Evolutionary conservation across 92 coral and sea anemone species (phyloP), one percentile per base, ranked within the genome.

Genomic region (Epizoanthus ramosus): DNA sequence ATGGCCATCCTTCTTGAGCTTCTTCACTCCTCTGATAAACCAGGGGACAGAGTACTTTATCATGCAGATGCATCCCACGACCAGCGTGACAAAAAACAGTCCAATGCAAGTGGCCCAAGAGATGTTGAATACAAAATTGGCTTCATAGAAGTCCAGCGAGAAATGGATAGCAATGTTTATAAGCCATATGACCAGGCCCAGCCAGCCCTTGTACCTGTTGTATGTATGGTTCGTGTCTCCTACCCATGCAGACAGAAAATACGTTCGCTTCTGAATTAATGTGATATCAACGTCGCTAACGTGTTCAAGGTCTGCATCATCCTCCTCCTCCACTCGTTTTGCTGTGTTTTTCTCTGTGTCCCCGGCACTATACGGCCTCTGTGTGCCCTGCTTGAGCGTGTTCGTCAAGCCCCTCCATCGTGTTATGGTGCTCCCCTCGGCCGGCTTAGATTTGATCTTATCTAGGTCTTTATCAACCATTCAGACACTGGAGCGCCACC

Each of bases 31-130:
- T 41, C 84, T 93, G 23, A 92, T 89, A 43, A 94, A 94, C 98
- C 98, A 94, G 6, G 98, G 98, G 8, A 94, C 91, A 0, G 98
- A 94, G n/a, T 92, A 89, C 47, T 82, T 90, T 68, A 94, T 88
- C 94, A 92, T 88, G 14, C 92, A 90, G 37, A 84, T 66, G 70
- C 96, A 94, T 45, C 98, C 91, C 8, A 87, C 94, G 8, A 94
- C 87, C 15, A 92, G 86, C 0, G 97, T 89, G 18, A 92, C 63
- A 3, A 94, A 52, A 71, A 94, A 94, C 79, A 94, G 76, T 0
- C 94, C 98, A 68, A 94, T 92, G 50, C 96, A 90, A 1, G 96
- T 94, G 1, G 98, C 98, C 98, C 98, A 94, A 3, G 98, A 90
- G 10, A 85, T 88, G 17, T 93, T 89, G 70, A 94, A 94, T 47